Evolutionary conservation across 2,797 vertebrate species (phyloP).

Genomic region (Poeciliopsis turneri): DNA sequence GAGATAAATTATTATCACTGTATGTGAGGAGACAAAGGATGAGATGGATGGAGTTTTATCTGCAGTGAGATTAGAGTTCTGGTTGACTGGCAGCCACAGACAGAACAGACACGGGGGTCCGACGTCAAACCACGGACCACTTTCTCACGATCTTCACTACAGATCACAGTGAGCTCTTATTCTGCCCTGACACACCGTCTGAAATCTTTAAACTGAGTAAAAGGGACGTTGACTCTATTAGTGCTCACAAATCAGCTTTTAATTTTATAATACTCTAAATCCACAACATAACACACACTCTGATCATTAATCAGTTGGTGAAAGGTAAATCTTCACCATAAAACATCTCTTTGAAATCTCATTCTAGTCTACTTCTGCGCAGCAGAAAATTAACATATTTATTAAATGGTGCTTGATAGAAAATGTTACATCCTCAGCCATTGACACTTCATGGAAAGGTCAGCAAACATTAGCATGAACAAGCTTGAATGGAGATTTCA

Average conservation of each 20-base stretch:
- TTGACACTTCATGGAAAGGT: constrained; percentile 48
- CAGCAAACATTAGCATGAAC: constrained; percentile 29
- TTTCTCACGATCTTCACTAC: constrained; percentile 66
- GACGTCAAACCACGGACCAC: constrained; percentile 60
- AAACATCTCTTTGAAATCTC: constrained; percentile 41
- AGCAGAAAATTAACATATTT: constrained; percentile 55
- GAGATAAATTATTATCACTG: constrained; percentile 70
- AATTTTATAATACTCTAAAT: not conserved
- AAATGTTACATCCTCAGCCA: constrained; percentile 44
- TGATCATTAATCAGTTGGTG: constrained; percentile 31
- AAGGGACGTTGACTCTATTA: not conserved
- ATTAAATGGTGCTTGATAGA: constrained; percentile 61
- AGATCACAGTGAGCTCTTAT: constrained; percentile 18
- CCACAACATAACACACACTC: not conserved
- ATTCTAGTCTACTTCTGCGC: constrained; percentile 26
- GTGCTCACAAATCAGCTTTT: not conserved
- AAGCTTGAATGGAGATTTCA: constrained; percentile 17
- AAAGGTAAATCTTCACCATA: constrained; percentile 27
- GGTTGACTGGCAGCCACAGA: constrained; percentile 80
- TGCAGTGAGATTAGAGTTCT: constrained; percentile 73
- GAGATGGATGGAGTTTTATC: constrained; percentile 64
- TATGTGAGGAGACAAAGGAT: constrained; percentile 75
- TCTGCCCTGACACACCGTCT: constrained; percentile 3
- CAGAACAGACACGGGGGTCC: constrained; percentile 64
- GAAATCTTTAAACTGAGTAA: constrained; percentile 12